These are phyloP conservation scores for Rhynchophorus ferrugineus DNA, from an alignment of 1,140 invertebrate genomes.

Conservation along the genomic window DNA sequence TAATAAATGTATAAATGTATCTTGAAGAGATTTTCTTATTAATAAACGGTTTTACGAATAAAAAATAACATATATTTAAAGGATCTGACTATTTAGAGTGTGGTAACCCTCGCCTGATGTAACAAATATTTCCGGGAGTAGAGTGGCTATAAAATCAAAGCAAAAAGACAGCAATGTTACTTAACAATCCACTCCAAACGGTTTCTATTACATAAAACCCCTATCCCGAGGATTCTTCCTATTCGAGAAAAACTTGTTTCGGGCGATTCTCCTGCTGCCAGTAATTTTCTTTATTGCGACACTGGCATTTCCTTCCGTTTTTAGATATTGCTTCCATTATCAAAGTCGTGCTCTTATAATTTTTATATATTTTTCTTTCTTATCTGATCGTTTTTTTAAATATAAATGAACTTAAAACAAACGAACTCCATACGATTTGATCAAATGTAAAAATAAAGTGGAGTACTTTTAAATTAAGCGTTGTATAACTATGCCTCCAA, in stretches of 20 bases:
- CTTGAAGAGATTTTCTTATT: too few species aligned
- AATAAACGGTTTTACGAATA: too few species aligned
- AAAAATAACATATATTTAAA: too few species aligned
- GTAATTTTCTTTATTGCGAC: slow-evolving; percentile 7
- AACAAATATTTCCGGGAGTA: too few species aligned
- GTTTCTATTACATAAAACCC: slow-evolving; percentile 12
- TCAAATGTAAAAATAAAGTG: background rate
- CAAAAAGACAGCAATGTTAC: background rate
- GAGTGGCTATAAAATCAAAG: slow-evolving; percentile 10
- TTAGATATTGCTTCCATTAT: background rate
- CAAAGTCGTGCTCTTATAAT: background rate
- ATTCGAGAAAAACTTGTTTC: slow-evolving; percentile 12
- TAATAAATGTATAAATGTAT: too few species aligned
- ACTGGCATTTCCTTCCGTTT: background rate
- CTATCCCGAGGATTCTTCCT: slow-evolving; percentile 14
- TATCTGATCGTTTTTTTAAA: too few species aligned
- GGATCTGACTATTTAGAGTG: too few species aligned
- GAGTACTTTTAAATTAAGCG: background rate
- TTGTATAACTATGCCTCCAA: background rate
- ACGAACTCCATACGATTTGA: background rate
- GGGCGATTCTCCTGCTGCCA: slow-evolving; percentile 3
- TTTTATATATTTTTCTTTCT: background rate
- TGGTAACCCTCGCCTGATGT: too few species aligned
- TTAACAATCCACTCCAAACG: slow-evolving; percentile 14
- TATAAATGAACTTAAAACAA: background rate